Evolutionary conservation across 2,797 vertebrate species (phyloP), one percentile per base, ranked within the genome.

Genomic region (Carapus acus): DNA sequence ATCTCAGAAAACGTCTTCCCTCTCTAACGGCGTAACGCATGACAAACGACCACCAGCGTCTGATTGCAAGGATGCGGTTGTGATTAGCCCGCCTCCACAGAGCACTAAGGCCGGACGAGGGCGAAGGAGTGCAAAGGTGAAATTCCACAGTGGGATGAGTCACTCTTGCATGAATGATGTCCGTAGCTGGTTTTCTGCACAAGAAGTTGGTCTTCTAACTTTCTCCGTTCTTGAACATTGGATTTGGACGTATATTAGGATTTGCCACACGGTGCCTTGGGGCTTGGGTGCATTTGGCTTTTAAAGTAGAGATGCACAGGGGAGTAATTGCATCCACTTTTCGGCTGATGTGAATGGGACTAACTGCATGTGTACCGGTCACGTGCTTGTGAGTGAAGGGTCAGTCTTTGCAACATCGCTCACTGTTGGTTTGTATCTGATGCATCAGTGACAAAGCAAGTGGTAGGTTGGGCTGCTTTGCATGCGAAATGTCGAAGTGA

Each of bases 121-220:
- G 87, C 91, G 92, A 85, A 91, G 91, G 80, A 88, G 84, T 69
- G 79, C 86, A 83, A 94, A 98, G 96, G 94, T 97, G 94, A 98
- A 87, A 71, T 24, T 59, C 34, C 43, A 39, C 17, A 38, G 71
- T 31, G 15, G 12, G 41, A 40, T 43, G 19, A 49, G 41, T 54
- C 21, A 4, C 58, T 49, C 51, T 38, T 78, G 80, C 83, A 86
- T 86, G 83, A 27, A 43, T 58, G 36, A 48, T 62, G 65, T 54
- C 21, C 76, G 20, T 48, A 67, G 49, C 56, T 27, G 44, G 62
- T 44, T 37, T 58, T 42, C 37, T 59, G 54, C 55, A 69, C 49
- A 49, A 34, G 58, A 33, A 46, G 47, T 51, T 43, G 37, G 54
- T 39, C 44, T 42, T 13, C 69, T 81, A 71, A 73, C 69, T 31